phyloP scores from a whole-genome alignment of 1,140 invertebrate genomes.

The Brachionus calyciflorus region DNA sequence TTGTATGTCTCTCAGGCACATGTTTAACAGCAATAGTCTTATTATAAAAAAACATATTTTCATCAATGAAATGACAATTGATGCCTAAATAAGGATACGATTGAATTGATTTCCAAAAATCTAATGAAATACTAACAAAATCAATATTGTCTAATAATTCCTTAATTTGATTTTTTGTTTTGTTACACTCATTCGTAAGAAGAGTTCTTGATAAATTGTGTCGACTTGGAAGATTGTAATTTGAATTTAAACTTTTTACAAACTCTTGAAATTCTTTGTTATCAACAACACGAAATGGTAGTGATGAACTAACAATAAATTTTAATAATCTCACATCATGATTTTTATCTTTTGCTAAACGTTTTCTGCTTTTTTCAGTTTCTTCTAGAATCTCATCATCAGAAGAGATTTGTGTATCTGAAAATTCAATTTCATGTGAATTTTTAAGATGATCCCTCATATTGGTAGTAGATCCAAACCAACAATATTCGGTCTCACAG shows the following conservation, averaged over 20 bases:
- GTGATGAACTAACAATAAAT: not conserved
- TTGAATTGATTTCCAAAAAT: not conserved
- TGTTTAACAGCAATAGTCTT: too few relatives aligned
- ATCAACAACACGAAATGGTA: not conserved
- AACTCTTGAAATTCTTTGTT: not conserved
- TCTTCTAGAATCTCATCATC: not conserved
- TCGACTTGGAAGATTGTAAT: not conserved
- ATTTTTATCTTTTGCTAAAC: not conserved
- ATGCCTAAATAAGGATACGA: not conserved
- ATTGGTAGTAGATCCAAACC: constrained; percentile 2
- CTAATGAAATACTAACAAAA: not conserved
- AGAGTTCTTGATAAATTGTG: not conserved
- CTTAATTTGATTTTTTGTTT: not conserved
- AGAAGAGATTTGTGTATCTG: not conserved
- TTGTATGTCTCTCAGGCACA: not conserved
- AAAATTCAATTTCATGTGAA: not conserved
- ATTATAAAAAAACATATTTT: not conserved
- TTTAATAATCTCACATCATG: not conserved
- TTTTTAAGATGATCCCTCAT: constrained; percentile 10
- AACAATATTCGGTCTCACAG: not conserved
- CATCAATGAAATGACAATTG: not conserved
- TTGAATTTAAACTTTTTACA: not conserved
- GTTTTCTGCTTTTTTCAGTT: not conserved
- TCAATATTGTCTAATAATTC: not conserved
- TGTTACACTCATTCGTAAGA: not conserved